These are phyloP conservation scores for Argyresthia albistria DNA, from an alignment of 2,888 invertebrate species.

Conservation along the genomic window DNA sequence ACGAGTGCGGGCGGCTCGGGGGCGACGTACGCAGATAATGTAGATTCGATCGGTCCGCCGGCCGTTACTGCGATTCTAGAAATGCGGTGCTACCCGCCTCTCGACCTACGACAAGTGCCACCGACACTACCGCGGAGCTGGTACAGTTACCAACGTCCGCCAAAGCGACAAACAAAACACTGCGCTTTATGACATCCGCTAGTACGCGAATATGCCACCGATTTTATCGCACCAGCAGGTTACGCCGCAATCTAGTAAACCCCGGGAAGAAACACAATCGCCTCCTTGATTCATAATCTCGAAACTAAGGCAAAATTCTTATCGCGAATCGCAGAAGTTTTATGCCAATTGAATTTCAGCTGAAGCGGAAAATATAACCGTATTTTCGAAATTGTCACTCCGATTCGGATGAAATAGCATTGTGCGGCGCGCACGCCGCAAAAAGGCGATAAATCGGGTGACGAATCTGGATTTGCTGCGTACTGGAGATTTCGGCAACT, in stretches of 20 bases:
- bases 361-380: constrained; percentile 20
- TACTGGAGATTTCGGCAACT: constrained; percentile 25
- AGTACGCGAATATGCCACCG: constrained; percentile 4
- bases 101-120: constrained; percentile 24
- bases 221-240: constrained; percentile 1
- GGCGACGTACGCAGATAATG: constrained; percentile 27
- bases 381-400: constrained; percentile 17
- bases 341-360: constrained; percentile 12
- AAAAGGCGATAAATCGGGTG: constrained; percentile 26
- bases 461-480: constrained; percentile 38
- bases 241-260: not conserved
- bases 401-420: constrained; percentile 14
- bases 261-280: not conserved
- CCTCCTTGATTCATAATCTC: not conserved
- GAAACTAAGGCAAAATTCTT: not conserved
- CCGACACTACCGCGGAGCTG: constrained; percentile 4
- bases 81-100: constrained; percentile 17
- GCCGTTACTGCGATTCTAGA: constrained; percentile 13
- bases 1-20: constrained; percentile 39
- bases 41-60: constrained; percentile 32
- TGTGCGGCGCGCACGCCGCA: constrained; percentile 16
- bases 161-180: constrained; percentile 14
- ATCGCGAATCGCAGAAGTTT: not conserved
- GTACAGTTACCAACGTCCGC: constrained; percentile 10
- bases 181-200: constrained; percentile 14